A percentile compares a stretch with the other conserved stretches of the same genome.
Evolutionary conservation across 2,888 invertebrate genomes (phyloP).

Genomic region (Alloscopus bannaensis): DNA sequence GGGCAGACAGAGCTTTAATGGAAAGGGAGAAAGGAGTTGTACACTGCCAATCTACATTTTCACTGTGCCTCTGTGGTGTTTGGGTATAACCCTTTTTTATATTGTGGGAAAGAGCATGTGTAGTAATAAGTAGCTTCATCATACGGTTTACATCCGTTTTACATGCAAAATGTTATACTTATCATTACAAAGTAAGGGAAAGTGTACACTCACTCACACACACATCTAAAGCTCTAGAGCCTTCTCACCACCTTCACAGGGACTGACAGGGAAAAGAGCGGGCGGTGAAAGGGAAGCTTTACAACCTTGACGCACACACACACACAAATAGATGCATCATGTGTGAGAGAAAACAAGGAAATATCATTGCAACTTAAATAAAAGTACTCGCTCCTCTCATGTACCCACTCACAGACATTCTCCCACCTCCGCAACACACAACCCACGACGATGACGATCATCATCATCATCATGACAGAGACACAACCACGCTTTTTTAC

Average conservation of each 20-base stretch:
- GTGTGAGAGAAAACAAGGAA: too few relatives aligned
- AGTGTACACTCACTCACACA: neutral
- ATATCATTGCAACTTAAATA: too few relatives aligned
- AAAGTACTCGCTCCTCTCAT: too few relatives aligned
- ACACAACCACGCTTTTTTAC: too few relatives aligned
- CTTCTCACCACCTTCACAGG: neutral
- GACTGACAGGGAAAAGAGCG: neutral
- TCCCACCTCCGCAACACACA: too few relatives aligned
- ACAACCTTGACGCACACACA: neutral
- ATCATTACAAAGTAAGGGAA: constrained; percentile 45
- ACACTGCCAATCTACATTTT: constrained; percentile 3
- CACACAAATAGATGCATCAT: neutral
- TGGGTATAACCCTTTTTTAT: too few relatives aligned
- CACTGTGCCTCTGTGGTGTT: too few relatives aligned
- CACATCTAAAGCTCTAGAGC: too few relatives aligned
- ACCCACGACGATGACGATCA: too few relatives aligned
- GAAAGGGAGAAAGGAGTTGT: neutral
- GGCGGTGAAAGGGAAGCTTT: neutral
- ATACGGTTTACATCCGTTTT: constrained; percentile 56
- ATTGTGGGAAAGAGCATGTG: constrained; percentile 60
- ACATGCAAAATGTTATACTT: constrained; percentile 56
- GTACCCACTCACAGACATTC: too few relatives aligned
- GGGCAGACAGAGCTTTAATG: too few relatives aligned
- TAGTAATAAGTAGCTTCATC: constrained; percentile 63
- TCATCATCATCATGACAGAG: too few relatives aligned